phyloP scores from a whole-genome alignment of 2,797 vertebrate genomes.

The Neostethus bicornis region DNA sequence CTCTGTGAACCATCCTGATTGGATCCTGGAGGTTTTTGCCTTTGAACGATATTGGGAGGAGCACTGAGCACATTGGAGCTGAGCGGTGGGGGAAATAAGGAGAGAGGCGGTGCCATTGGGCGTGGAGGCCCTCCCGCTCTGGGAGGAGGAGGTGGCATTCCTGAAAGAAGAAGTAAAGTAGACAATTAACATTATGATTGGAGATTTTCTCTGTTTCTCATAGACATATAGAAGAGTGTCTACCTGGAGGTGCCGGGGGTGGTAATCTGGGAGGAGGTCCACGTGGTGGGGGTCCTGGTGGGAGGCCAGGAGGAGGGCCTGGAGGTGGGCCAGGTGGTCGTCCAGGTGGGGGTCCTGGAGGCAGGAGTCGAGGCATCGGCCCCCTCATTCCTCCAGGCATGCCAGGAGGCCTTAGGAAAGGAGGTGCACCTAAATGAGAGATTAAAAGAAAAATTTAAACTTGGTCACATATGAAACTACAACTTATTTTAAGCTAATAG shows the following conservation, averaged over 20 bases:
- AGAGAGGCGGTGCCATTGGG: constrained; percentile 83
- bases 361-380: constrained; percentile 91
- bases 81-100: constrained; percentile 90
- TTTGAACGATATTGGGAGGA: constrained; percentile 91
- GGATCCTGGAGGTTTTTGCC: constrained; percentile 73
- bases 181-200: neutral
- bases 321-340: constrained; percentile 90
- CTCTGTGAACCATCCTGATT: constrained; percentile 80
- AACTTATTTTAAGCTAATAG: neutral
- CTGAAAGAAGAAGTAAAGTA: constrained; percentile 66
- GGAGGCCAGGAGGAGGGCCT: constrained; percentile 93
- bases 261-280: constrained; percentile 93
- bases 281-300: constrained; percentile 93
- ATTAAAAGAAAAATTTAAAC: neutral
- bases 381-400: constrained; percentile 89
- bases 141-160: constrained; percentile 93
- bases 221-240: neutral
- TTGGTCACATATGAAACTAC: too few relatives aligned
- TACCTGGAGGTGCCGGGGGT: constrained; percentile 94
- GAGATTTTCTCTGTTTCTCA: neutral
- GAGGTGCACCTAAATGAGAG: constrained; percentile 89
- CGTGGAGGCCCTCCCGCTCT: constrained; percentile 86
- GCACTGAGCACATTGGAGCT: constrained; percentile 94
- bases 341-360: constrained; percentile 93
- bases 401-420: constrained; percentile 92